phyloP scores from a whole-genome alignment of 2,888 invertebrate species.

The Polyploca ridens region DNA sequence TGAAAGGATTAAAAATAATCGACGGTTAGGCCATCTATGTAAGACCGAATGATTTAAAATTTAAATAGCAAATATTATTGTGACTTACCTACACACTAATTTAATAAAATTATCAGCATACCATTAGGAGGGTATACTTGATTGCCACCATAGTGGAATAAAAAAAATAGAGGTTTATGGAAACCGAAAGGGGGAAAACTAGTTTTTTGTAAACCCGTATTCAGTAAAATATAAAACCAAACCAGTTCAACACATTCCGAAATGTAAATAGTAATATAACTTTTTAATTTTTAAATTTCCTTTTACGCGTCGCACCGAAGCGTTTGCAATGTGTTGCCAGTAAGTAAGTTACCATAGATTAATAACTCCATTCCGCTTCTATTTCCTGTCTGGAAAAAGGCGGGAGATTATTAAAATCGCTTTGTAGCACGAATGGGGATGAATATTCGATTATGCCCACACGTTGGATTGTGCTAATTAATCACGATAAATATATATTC shows the following conservation, averaged over 20 bases:
- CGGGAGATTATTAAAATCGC: not conserved
- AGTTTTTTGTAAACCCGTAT: not conserved
- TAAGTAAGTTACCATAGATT: conserved; percentile 8
- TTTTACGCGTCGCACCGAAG: not conserved
- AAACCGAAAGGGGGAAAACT: no score
- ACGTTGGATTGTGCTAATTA: not conserved
- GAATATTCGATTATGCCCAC: not conserved
- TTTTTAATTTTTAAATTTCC: conserved; percentile 2
- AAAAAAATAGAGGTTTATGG: no score
- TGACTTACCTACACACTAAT: no score
- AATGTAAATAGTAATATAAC: not conserved
- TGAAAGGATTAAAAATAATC: no score
- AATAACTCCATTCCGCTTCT: conserved; percentile 6
- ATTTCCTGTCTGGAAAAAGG: conserved; percentile 3
- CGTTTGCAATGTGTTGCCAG: conserved; percentile 5
- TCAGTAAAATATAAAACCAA: not conserved
- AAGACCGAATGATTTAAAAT: no score
- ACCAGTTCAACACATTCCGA: not conserved
- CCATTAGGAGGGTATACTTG: no score
- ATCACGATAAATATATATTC: no score
- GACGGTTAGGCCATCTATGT: no score
- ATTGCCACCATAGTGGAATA: no score
- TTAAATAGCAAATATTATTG: no score
- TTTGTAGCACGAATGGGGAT: not conserved
- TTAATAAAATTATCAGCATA: no score